Percentiles rank a stretch among this genome's conserved stretches.
Evolutionary conservation across 2,888 invertebrate species (phyloP).

Genomic region (Agriopis aurantiaria): DNA sequence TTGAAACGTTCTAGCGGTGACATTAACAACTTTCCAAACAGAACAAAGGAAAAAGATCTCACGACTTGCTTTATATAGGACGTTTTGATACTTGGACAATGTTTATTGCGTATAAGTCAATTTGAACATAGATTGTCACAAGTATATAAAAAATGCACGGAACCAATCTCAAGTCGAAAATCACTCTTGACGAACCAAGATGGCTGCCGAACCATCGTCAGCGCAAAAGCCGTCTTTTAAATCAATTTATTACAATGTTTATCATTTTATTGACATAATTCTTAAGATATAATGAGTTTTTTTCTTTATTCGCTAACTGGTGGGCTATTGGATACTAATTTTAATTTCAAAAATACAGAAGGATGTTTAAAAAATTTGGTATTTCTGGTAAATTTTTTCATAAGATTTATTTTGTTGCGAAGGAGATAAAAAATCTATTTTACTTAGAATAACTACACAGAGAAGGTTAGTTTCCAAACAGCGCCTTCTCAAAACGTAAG

Average conservation of each 20-base stretch:
- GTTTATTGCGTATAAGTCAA: too few relatives aligned
- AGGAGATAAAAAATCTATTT: too few relatives aligned
- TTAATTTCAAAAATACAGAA: constrained; percentile 4
- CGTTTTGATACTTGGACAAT: too few relatives aligned
- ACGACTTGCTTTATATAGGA: too few relatives aligned
- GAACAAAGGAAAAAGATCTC: too few relatives aligned
- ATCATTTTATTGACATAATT: constrained; percentile 43
- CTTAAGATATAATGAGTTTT: constrained; percentile 8
- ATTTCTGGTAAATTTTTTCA: background rate
- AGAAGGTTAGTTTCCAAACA: too few relatives aligned
- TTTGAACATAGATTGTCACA: too few relatives aligned
- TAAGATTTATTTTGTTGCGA: too few relatives aligned
- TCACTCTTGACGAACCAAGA: constrained; percentile 13
- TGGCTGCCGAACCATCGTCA: constrained; percentile 25
- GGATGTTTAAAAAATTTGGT: background rate
- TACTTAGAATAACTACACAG: too few relatives aligned
- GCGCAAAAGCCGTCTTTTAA: constrained; percentile 39
- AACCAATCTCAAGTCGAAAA: background rate
- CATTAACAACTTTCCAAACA: too few relatives aligned
- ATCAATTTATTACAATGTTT: constrained; percentile 46
- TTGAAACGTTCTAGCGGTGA: too few relatives aligned
- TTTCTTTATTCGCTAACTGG: constrained; percentile 4
- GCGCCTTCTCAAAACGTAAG: too few relatives aligned
- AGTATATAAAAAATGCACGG: background rate
- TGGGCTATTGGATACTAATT: constrained; percentile 5